Conservation (phyloP, 2,797 vertebrate genomes). For the Fratercula arctica region DNA sequence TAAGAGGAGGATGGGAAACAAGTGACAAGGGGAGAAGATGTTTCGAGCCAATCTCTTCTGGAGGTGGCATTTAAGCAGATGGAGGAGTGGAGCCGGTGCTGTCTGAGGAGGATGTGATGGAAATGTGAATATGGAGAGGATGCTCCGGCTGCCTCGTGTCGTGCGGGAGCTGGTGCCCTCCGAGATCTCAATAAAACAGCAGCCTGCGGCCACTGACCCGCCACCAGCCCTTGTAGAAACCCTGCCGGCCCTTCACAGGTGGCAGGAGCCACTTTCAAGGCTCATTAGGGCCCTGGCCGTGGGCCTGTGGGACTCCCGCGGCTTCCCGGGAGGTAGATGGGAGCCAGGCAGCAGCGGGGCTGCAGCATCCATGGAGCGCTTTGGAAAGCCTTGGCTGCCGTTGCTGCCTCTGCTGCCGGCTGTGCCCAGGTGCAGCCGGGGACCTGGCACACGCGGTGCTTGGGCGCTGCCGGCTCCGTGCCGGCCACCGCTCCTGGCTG, state of each 20-base stretch:
- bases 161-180: neutral
- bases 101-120: slow-evolving; percentile 47
- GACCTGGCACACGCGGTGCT: fast-evolving
- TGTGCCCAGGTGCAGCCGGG: neutral
- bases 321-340: fast-evolving
- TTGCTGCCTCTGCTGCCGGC: fast-evolving
- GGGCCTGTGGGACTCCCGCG: neutral
- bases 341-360: neutral
- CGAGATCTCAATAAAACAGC: neutral
- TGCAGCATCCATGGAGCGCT: fast-evolving
- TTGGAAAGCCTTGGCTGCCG: neutral
- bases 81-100: slow-evolving; percentile 21
- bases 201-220: neutral
- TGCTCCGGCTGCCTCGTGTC: neutral
- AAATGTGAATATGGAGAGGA: slow-evolving; percentile 52
- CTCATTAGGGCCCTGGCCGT: neutral
- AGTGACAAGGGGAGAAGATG: neutral
- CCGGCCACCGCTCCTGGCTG: fast-evolving
- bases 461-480: fast-evolving
- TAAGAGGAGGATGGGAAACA: neutral
- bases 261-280: neutral
- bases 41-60: neutral
- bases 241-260: fast-evolving
- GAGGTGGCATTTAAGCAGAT: slow-evolving; percentile 55
- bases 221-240: neutral